Percentiles rank a stretch among this genome's conserved stretches.
Conservation (phyloP, 2,797 vertebrate species). For the Sebastes trivittatus region DNA sequence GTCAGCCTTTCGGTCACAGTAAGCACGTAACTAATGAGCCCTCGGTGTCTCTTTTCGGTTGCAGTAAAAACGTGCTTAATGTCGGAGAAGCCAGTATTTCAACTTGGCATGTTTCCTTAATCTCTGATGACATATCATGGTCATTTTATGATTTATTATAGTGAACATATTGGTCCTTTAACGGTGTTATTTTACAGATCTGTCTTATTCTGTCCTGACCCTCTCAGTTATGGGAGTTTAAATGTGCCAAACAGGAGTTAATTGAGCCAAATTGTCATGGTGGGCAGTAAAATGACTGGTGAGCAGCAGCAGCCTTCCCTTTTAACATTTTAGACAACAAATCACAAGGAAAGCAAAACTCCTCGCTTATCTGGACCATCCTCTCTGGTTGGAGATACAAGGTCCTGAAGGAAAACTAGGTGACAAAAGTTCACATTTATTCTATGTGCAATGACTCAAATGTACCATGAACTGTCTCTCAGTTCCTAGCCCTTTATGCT, state of each 20-base stretch:
- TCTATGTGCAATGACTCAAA: background rate
- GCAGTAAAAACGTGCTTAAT: too few relatives aligned
- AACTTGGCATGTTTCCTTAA: too few relatives aligned
- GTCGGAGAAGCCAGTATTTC: too few relatives aligned
- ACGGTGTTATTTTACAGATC: background rate
- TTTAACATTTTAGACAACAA: background rate
- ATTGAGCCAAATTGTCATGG: rapidly evolving
- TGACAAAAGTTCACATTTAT: background rate
- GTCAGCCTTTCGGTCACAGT: rapidly evolving
- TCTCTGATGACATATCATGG: too few relatives aligned
- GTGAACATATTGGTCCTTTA: too few relatives aligned
- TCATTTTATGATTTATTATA: too few relatives aligned
- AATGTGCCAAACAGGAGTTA: background rate
- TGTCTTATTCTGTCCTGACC: background rate
- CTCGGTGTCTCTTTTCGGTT: rapidly evolving
- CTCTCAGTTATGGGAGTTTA: background rate
- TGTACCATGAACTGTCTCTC: background rate
- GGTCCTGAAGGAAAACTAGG: background rate
- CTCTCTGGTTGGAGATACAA: background rate
- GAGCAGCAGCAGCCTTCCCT: background rate
- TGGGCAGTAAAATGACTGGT: background rate
- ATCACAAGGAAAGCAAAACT: background rate
- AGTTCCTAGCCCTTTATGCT: background rate
- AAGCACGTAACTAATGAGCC: too few relatives aligned
- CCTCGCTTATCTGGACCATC: background rate